Percentiles rank a stretch among this genome's conserved stretches.
Conservation (phyloP, 1,140 invertebrate species). For the Patella vulgata region DNA sequence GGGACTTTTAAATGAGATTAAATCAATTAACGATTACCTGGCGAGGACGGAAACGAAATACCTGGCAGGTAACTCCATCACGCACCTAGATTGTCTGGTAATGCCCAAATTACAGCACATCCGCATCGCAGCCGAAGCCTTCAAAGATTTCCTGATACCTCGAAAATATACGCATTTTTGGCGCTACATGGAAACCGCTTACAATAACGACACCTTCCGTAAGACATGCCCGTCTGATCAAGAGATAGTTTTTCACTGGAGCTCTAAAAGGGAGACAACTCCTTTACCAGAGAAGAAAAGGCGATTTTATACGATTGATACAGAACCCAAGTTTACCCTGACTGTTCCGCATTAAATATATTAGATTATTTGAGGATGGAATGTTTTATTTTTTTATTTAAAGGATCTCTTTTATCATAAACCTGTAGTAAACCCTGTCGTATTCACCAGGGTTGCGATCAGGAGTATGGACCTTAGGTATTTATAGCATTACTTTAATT, state of each 20-base stretch:
- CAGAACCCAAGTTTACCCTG: conserved; percentile 45
- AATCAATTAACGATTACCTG: conserved; percentile 67
- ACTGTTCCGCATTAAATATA: conserved; percentile 35
- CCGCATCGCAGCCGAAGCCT: conserved; percentile 69
- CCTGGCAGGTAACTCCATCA: conserved; percentile 67
- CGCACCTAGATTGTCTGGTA: conserved; percentile 71
- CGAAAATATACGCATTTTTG: conserved; percentile 70
- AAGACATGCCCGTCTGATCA: conserved; percentile 75
- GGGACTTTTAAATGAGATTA: conserved; percentile 67
- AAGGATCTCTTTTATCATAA: neutral
- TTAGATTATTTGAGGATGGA: neutral
- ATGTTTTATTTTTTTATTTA: neutral
- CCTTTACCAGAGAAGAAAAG: conserved; percentile 58
- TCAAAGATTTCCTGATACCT: conserved; percentile 73
- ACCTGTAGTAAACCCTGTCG: neutral
- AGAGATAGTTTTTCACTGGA: conserved; percentile 73
- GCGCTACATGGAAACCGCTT: conserved; percentile 73
- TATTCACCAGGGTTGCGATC: no score
- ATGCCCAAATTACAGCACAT: conserved; percentile 74
- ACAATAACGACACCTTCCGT: conserved; percentile 71
- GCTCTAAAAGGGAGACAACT: conserved; percentile 68
- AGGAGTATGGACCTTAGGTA: no score
- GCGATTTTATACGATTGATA: conserved; percentile 47
- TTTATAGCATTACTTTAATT: no score
- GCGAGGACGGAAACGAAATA: conserved; percentile 55